These are phyloP conservation scores for Dascyllus trimaculatus DNA, from an alignment of 2,113 vertebrate genomes.

Conservation along the genomic window DNA sequence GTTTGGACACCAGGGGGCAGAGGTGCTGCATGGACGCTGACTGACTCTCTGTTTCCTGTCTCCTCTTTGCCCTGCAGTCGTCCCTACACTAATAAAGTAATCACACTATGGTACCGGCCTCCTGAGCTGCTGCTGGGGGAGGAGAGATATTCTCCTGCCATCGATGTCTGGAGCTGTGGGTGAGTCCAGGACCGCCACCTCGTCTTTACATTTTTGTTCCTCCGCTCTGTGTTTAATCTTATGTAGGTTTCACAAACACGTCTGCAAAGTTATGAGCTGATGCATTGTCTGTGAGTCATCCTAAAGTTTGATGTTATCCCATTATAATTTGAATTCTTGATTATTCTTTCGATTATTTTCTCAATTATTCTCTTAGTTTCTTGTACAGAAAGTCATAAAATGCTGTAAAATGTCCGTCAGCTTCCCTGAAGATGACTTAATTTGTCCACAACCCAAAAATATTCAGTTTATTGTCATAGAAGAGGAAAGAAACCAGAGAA, in stretches of 20 bases:
- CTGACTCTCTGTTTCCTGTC: not conserved
- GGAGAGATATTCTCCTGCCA: constrained; percentile 97
- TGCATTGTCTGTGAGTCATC: too few species aligned
- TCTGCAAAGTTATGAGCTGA: too few species aligned
- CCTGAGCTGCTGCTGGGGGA: constrained; percentile 97
- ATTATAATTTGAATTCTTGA: too few species aligned
- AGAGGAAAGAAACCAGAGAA: too few species aligned
- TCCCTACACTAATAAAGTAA: constrained; percentile 99
- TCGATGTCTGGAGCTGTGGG: constrained; percentile 99
- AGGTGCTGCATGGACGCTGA: not conserved
- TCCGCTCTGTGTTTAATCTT: not conserved
- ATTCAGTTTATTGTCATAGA: too few species aligned
- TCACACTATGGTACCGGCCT: constrained; percentile 98
- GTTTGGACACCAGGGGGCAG: not conserved
- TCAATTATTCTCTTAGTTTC: too few species aligned
- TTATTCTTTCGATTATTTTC: too few species aligned
- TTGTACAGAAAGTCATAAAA: too few species aligned
- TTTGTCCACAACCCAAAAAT: too few species aligned
- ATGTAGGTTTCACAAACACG: not conserved
- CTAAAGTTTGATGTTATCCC: too few species aligned
- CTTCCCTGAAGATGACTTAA: too few species aligned
- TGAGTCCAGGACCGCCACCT: constrained; percentile 78
- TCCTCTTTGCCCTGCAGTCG: constrained; percentile 86
- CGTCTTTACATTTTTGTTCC: not conserved
- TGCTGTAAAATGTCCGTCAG: too few species aligned